Base-by-base conservation (phyloP, 2,113 vertebrate species). In the Ovis canadensis region DNA sequence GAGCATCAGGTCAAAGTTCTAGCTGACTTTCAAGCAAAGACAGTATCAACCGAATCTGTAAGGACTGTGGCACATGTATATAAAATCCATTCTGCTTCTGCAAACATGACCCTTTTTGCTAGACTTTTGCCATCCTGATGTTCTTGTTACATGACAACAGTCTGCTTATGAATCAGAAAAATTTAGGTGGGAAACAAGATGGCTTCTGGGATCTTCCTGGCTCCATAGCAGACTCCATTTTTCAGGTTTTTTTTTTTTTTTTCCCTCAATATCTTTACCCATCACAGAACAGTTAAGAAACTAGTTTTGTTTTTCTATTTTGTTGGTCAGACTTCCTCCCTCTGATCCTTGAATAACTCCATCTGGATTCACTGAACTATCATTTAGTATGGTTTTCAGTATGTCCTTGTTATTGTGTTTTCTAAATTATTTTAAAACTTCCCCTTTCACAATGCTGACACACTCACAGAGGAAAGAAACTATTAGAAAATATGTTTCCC, bases 41-140 rank as follows among this genome's bases (percentile, higher is more conserved):
- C 2, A 52, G 9, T 9, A 50, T 19, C 16, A 52, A n/a, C 5
- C 0, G 0, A n/a, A 52, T 81, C 31, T 0, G 0, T 52, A 52
- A 81, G 5, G 78, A n/a, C 31, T 52, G 78, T n/a, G 78, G 17
- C 10, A 81, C 48, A 2, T 81, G 48, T 7, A 19, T n/a, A 21
- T 52, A n/a, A 81, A 54, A 50, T 19, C 78, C 8, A n/a, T 52
- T 82, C 19, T 82, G 10, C 48, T n/a, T 82, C 80, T 82, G 31
- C 31, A 82, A 23, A 82, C 19, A 21, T 54, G 10, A 82, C 17
- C 6, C 10, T 52, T 52, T 2, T 52, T 23, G 17, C 19, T 29
- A 82, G 48, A n/a, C 31, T 52, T 82, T 82, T n/a, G 31, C 7
- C 6, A 23, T 13, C 11, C 31, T 23, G 17, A 7, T 54, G 48